These are phyloP conservation scores for Gryon sp. DNA, from an alignment of 1,140 invertebrate genomes.

Conservation along the genomic window DNA sequence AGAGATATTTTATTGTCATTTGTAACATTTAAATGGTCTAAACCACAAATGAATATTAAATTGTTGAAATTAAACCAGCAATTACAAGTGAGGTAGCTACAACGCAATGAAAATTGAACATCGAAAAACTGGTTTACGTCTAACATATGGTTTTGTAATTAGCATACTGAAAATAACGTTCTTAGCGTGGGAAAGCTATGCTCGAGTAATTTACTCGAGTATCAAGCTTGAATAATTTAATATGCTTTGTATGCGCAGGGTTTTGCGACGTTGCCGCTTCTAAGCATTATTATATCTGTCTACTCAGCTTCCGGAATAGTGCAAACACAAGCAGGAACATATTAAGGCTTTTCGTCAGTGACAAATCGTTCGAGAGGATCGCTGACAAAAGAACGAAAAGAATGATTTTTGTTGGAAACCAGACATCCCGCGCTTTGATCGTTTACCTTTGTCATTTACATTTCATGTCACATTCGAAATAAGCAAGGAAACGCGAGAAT, in stretches of 20 bases:
- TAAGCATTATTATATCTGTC: constrained; percentile 58
- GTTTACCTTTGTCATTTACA: constrained; percentile 27
- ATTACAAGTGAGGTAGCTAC: no score
- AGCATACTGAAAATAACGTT: constrained; percentile 61
- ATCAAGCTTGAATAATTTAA: constrained; percentile 68
- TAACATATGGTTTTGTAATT: constrained; percentile 32
- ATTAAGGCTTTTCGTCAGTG: constrained; percentile 32
- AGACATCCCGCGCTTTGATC: neutral
- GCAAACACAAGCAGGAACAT: constrained; percentile 57
- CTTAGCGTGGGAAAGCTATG: constrained; percentile 39
- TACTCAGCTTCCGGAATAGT: constrained; percentile 53
- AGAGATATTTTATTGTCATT: no score
- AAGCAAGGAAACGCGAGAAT: constrained; percentile 2
- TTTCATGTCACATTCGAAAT: constrained; percentile 12
- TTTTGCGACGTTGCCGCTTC: constrained; percentile 46
- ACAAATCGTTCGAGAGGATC: constrained; percentile 46
- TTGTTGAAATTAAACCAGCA: no score
- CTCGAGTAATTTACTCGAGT: constrained; percentile 55
- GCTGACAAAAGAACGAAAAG: constrained; percentile 26
- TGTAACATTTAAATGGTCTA: no score
- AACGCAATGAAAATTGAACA: neutral
- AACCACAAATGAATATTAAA: no score
- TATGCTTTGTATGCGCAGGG: constrained; percentile 63
- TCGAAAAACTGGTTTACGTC: constrained; percentile 11
- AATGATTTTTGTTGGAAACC: constrained; percentile 29